Base-by-base conservation (phyloP, 1,140 invertebrate genomes). In the Drosophila trapezifrons region DNA sequence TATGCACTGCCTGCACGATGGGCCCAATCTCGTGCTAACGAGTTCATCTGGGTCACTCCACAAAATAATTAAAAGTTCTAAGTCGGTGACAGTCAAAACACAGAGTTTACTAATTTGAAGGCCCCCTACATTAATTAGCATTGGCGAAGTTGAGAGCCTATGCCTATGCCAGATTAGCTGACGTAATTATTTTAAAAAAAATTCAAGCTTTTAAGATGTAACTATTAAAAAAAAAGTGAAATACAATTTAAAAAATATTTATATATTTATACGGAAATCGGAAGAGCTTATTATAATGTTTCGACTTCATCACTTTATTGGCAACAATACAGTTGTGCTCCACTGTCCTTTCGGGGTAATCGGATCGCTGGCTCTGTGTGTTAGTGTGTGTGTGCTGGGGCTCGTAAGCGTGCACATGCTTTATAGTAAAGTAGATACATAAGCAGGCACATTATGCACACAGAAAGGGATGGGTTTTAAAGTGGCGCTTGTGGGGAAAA, bases 341-440 rank as follows among this genome's bases (percentile, higher is more conserved):
- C 82, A 85, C 82, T 71, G 82, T 86, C 42, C 58, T 51, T 38
- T 51, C 22, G 43, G 56, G 46, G 75, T 87, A 86, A 86, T 82
- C 75, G 83, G 78, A 86, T 78, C 78, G 76, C 45, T 49, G 43
- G 13, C 54, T 55, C 27, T 70, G 25, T 22, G 38, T 56, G 37
- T 37, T 22, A 54, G 40, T 51, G 17, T n/a, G 45, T 52, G 47
- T 51, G 20, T 32, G 46, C 46, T 47, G 32, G 51, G 32, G 51
- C 22, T 54, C 63, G 80, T 45, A 60, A 59, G 66, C 66, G 66
- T 71, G 67, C 81, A 76, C 81, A 76, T 65, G 73, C 81, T 80
- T 83, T 80, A 80, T 77, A 87, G 80, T 78, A 84, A 84, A 87
- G 84, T 70, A 89, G 85, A 90, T 90, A 90, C 84, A 87, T 80